phyloP scores from a whole-genome alignment of 2,888 invertebrate species.

The Hedychridium roseum region DNA sequence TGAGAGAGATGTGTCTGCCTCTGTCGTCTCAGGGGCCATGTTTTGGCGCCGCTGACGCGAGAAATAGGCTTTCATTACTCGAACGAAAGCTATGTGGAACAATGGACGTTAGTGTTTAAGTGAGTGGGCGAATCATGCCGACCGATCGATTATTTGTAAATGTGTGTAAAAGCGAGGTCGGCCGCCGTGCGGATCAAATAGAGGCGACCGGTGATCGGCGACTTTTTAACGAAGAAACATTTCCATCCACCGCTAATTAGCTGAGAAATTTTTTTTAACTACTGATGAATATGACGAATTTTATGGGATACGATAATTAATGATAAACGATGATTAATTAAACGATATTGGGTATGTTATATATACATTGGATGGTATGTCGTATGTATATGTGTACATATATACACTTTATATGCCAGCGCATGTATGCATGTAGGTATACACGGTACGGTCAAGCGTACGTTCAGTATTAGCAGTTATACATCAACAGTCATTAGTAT shows the following conservation, averaged over 20 bases:
- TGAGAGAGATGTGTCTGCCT: slow-evolving; percentile 11
- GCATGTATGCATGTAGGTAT: slow-evolving; percentile 33
- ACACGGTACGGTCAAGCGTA: slow-evolving; percentile 21
- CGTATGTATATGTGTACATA: slow-evolving; percentile 62
- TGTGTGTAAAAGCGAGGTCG: slow-evolving; percentile 37
- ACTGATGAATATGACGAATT: slow-evolving; percentile 46
- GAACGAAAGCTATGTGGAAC: slow-evolving; percentile 22
- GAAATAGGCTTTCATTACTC: slow-evolving; percentile 28
- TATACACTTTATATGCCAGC: slow-evolving; percentile 52
- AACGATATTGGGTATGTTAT: slow-evolving; percentile 45
- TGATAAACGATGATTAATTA: slow-evolving; percentile 50
- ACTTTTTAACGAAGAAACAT: slow-evolving; percentile 51
- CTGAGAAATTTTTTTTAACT: slow-evolving; percentile 42
- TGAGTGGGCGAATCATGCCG: slow-evolving; percentile 40
- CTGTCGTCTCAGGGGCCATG: slow-evolving; percentile 10
- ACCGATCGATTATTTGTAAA: slow-evolving; percentile 43
- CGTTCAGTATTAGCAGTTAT: slow-evolving; percentile 30
- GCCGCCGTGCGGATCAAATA: slow-evolving; percentile 21
- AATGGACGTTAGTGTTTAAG: slow-evolving; percentile 35
- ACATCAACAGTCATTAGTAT: no score
- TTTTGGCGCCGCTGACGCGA: slow-evolving; percentile 15
- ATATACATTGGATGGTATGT: slow-evolving; percentile 57
- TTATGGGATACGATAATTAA: slow-evolving; percentile 45
- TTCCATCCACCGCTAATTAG: slow-evolving; percentile 57
- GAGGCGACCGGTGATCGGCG: slow-evolving; percentile 27